phyloP scores from a whole-genome alignment of 2,113 vertebrate genomes.

The Glareola pratincola region DNA sequence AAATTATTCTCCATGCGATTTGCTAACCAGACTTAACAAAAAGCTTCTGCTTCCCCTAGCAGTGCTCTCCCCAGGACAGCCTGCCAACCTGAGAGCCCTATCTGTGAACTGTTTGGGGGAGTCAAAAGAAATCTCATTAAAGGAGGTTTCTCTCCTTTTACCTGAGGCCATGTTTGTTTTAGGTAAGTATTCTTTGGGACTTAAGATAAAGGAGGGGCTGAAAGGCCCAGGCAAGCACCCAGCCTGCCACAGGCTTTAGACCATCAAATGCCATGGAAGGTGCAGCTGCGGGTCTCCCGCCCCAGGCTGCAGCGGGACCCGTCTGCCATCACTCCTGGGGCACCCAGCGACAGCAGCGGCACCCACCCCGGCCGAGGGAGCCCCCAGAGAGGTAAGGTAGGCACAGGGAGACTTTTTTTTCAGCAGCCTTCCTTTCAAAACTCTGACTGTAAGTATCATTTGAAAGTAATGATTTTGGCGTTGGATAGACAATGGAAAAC shows the following conservation, averaged over 20 bases:
- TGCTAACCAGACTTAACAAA: neutral
- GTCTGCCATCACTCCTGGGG: neutral
- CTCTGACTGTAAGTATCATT: neutral
- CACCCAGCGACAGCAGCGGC: neutral
- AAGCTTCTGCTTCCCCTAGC: neutral
- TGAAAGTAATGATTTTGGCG: neutral
- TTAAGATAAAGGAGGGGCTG: conserved; percentile 17
- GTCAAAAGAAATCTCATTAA: neutral
- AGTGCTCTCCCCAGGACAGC: neutral
- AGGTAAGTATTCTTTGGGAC: neutral
- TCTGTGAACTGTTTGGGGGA: neutral
- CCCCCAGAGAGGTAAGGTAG: conserved; percentile 36
- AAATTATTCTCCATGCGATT: neutral
- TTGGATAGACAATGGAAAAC: rapidly evolving
- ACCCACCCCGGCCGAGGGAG: neutral
- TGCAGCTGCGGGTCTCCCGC: neutral
- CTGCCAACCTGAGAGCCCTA: neutral
- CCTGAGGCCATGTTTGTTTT: conserved; percentile 45
- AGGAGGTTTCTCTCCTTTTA: neutral
- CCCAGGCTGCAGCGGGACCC: neutral
- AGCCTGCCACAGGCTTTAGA: neutral
- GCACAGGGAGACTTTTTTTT: neutral
- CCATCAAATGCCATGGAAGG: neutral
- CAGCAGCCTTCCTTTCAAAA: neutral
- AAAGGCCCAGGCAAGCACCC: neutral